These are phyloP conservation scores for Zonitis immaculata DNA, from an alignment of 2,888 invertebrate genomes.

Conservation along the genomic window DNA sequence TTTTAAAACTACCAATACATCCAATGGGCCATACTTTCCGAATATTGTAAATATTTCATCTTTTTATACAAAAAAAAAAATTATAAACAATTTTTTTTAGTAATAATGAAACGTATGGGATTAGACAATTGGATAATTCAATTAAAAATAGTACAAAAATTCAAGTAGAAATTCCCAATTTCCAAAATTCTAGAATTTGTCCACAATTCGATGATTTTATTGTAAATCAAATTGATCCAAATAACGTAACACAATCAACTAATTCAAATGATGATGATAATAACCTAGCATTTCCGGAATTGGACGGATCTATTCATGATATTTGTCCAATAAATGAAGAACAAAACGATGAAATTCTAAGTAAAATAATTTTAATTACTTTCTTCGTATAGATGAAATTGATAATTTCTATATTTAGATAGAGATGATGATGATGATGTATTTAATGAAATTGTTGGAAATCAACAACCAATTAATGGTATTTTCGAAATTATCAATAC, in stretches of 20 bases:
- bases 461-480: slow-evolving; percentile 43
- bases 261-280: slow-evolving; percentile 29
- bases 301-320: slow-evolving; percentile 46
- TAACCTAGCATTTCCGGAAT: slow-evolving; percentile 39
- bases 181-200: slow-evolving; percentile 49
- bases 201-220: slow-evolving; percentile 53
- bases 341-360: slow-evolving; percentile 14
- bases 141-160: slow-evolving; percentile 20
- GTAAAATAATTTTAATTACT: too few relatives aligned
- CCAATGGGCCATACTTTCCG: slow-evolving; percentile 7
- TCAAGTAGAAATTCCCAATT: not conserved
- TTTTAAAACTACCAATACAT: slow-evolving; percentile 26
- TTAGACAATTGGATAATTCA: slow-evolving; percentile 21
- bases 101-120: slow-evolving; percentile 25
- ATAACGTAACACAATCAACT: slow-evolving; percentile 25
- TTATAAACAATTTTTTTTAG: slow-evolving; percentile 20
- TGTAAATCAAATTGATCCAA: slow-evolving; percentile 36
- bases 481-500: slow-evolving; percentile 54
- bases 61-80: not conserved
- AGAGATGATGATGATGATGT: not conserved
- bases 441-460: slow-evolving; percentile 22
- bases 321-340: slow-evolving; percentile 42
- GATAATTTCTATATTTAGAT: not conserved
- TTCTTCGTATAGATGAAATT: not conserved
- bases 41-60: slow-evolving; percentile 6